A percentile compares a stretch with the other conserved stretches of the same genome.
Conservation (phyloP, 2,797 vertebrate species). For the Meriones psammophilus region DNA sequence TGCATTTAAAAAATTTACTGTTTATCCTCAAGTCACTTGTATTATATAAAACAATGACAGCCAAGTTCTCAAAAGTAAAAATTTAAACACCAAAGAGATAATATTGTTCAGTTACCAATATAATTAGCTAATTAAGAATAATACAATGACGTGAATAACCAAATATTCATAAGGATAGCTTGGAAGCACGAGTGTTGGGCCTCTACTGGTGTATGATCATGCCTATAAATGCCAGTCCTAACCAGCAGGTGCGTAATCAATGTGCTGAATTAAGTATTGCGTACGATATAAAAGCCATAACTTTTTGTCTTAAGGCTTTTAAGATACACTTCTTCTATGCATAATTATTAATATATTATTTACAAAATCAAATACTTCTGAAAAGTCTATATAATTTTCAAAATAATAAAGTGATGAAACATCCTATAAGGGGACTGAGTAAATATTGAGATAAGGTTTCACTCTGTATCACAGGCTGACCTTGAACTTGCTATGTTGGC, state of each 20-base stretch:
- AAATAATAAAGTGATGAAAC: neutral
- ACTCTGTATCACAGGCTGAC: neutral
- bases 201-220: neutral
- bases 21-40: neutral
- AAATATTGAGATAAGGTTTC: neutral
- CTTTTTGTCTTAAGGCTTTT: neutral
- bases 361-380: neutral
- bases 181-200: neutral
- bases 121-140: constrained; percentile 31
- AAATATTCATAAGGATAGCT: neutral
- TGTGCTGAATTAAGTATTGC: neutral
- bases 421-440: neutral
- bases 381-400: constrained; percentile 1
- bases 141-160: constrained; percentile 13
- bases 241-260: constrained; percentile 2
- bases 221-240: neutral
- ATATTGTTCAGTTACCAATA: neutral
- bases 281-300: constrained; percentile 25
- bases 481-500: neutral
- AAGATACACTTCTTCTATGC: neutral
- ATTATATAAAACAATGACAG: constrained; percentile 4
- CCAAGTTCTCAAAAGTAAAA: constrained; percentile 37
- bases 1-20: neutral
- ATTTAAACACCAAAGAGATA: neutral
- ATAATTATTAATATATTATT: neutral